Percentiles rank a stretch among this genome's conserved stretches.
Evolutionary conservation across 2,797 vertebrate genomes (phyloP).

Genomic region (Danionella dracula): DNA sequence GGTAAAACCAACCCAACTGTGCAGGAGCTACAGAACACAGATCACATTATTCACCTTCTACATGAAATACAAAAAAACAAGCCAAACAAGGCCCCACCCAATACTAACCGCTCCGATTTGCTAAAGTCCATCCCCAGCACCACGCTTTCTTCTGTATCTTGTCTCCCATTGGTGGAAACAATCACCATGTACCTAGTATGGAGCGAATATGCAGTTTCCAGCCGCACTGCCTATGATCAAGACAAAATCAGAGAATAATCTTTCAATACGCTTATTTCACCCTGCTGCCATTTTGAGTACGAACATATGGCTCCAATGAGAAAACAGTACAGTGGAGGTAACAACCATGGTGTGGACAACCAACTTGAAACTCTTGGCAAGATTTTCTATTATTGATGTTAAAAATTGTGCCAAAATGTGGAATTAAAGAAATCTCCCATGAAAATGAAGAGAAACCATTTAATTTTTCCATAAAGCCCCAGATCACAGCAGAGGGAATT

Average conservation of each 20-base stretch:
- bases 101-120: conserved; percentile 82
- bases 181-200: conserved; percentile 97
- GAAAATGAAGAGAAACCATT: too few relatives aligned
- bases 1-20: conserved; percentile 93
- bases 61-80: too few relatives aligned
- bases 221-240: conserved; percentile 80
- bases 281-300: too few relatives aligned
- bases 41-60: not conserved
- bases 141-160: conserved; percentile 95
- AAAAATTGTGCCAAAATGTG: too few relatives aligned
- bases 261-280: not conserved
- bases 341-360: too few relatives aligned
- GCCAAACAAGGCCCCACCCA: not conserved
- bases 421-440: too few relatives aligned
- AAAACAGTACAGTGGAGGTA: too few relatives aligned
- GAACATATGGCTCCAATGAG: too few relatives aligned
- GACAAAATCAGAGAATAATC: not conserved
- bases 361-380: too few relatives aligned
- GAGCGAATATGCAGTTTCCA: conserved; percentile 89
- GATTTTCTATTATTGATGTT: too few relatives aligned
- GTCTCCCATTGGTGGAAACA: conserved; percentile 90
- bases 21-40: conserved; percentile 71
- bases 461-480: too few relatives aligned
- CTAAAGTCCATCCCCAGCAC: conserved; percentile 95
- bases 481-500: too few relatives aligned